Evolutionary conservation across 1,140 invertebrate species (phyloP).

Genomic region (Frieseomelitta varia): DNA sequence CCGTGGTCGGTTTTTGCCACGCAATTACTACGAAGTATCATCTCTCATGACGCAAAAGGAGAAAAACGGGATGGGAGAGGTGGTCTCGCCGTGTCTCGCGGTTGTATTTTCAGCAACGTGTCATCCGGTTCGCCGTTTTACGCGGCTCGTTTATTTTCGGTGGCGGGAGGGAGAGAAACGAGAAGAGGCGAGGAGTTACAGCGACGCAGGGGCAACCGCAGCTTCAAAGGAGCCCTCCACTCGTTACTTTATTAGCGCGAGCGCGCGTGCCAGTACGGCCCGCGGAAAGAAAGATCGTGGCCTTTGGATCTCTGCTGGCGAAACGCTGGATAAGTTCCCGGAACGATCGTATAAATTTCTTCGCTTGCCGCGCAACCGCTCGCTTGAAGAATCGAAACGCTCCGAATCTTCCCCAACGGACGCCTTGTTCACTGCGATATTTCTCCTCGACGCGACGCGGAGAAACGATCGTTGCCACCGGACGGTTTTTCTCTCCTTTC

Average conservation of each 20-base stretch:
- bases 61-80: not conserved
- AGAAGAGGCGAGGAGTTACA: constrained; percentile 57
- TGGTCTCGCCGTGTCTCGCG: constrained; percentile 19
- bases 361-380: not conserved
- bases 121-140: constrained; percentile 63
- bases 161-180: constrained; percentile 45
- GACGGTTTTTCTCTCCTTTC: not conserved
- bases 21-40: constrained; percentile 63
- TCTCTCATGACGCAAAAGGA: not conserved
- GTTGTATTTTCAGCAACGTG: constrained; percentile 73
- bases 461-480: not conserved
- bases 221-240: constrained; percentile 51
- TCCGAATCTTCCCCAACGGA: not conserved
- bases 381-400: too few species aligned
- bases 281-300: constrained; percentile 57
- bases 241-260: constrained; percentile 65
- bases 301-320: constrained; percentile 47
- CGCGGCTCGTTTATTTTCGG: constrained; percentile 73
- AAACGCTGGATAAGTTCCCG: not conserved
- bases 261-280: constrained; percentile 10
- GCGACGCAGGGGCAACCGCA: constrained; percentile 41
- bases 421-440: not conserved
- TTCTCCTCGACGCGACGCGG: not conserved
- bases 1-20: not conserved
- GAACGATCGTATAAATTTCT: constrained; percentile 47